Evolutionary conservation across 2,888 invertebrate genomes (phyloP), one percentile per base, ranked within the genome.

Genomic region (Xestia sexstrigata): DNA sequence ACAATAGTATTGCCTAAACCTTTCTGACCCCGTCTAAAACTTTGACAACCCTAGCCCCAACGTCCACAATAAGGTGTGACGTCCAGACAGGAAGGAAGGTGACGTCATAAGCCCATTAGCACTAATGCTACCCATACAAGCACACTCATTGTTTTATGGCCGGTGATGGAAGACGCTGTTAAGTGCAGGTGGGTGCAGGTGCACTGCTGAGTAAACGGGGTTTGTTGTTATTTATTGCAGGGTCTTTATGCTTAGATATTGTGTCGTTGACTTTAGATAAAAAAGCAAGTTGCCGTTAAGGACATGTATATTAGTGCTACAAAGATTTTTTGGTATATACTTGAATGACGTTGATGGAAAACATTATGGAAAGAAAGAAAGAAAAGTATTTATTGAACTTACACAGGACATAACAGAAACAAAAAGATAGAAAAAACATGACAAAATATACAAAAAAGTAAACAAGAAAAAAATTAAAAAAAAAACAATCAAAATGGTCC

Each of bases 81-180:
- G 87, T 82, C 83, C 83, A 86, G 82, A 87, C 89, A 89, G 92
- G 92, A 92, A 93, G 92, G 92, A 91, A 91, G 88, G 88, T 85
- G 92, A 93, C 94, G 92, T 93, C 93, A 90, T 94, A 94, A 95
- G 93, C 91, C 94, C 94, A 95, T 95, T 95, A 95, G 92, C 82
- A 87, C 88, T 94, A 94, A 94, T 93, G 92, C 84, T 92, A 91
- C 76, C 79, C 82, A 81, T 87, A 87, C 87, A 84, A 81, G 83
- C 87, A 82, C 86, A 83, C 86, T 89, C 89, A 88, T 91, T 91
- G 86, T 91, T 90, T 90, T 91, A 90, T 87, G 87, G 84, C 70
- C 70, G 20, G n/a, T 79, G 84, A 78, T 76, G 85, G 85, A 84
- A 88, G 78, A 85, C 67, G 73, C n/a, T 75, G 67, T 76, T 74